Evolutionary conservation across 2,888 invertebrate genomes (phyloP), one percentile per base, ranked within the genome.

Genomic region (Rotaria sp.): DNA sequence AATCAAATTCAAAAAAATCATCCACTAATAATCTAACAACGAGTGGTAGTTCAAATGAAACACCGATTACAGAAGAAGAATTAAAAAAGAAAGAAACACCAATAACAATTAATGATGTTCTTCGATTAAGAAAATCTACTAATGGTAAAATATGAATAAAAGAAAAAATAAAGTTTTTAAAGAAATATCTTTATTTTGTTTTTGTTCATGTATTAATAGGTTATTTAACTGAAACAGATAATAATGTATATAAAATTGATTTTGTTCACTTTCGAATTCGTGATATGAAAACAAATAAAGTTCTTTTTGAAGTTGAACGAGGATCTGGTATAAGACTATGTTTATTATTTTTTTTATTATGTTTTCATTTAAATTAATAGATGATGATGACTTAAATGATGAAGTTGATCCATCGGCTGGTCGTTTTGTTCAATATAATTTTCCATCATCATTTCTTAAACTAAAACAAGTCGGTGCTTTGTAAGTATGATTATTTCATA

Each of bases 381-480:
- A 80, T 45, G 85, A n/a, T 85, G 88, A 89, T 89, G 74, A 86
- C 3, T 3, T n/a, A 3, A 21, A 45, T 45, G 21, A 41, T 45
- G 41, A 80, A 1, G 1, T n/a, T 1, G 80, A 80, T 26, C 11
- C n/a, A n/a, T 15, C 50, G 5, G 95, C 96, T 74, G 97, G 96
- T 0, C 93, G 98, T 90, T 98, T 97, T 92, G 97, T 98, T n/a
- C 94, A 97, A 80, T 98, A 98, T 92, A 96, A 97, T 91, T 98
- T 98, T 91, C 97, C 96, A n/a, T 96, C 97, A 50, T 95, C 97
- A 90, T 98, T 98, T 92, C 93, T 98, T 52, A 96, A 96, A 91
- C 92, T 98, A 88, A 96, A 96, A 92, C 96, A 96, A 89, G 96
- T 98, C 86, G 98, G 98, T 88, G 97, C 98, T 41, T 97, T 97